Conservation (phyloP, 2,113 vertebrate species). For the Gnathonemus echidnorhynchus region DNA sequence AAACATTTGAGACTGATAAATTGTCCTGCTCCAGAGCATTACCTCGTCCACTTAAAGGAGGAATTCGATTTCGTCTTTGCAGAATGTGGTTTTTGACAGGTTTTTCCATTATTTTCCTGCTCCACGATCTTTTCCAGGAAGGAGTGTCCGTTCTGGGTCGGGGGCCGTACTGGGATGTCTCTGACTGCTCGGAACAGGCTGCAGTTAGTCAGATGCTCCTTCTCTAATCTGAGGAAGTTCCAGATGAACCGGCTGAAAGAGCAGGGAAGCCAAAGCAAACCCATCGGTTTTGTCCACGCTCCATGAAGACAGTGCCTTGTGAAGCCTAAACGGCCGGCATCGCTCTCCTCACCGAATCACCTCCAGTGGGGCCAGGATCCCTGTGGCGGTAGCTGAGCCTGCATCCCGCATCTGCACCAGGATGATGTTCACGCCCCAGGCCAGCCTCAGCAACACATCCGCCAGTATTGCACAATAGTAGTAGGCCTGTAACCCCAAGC, state of each 20-base stretch:
- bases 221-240: conserved; percentile 81
- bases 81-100: conserved; percentile 63
- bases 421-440: conserved; percentile 78
- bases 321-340: background rate
- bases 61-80: conserved; percentile 67
- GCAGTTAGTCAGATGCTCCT: conserved; percentile 80
- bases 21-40: conserved; percentile 59
- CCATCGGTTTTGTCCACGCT: background rate
- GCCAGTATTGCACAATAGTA: conserved; percentile 81
- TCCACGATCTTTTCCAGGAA: conserved; percentile 74
- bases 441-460: conserved; percentile 74
- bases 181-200: conserved; percentile 72
- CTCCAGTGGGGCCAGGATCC: conserved; percentile 73
- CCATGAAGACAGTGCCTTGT: background rate
- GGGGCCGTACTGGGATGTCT: conserved; percentile 70
- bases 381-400: conserved; percentile 58
- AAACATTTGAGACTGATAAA: conserved; percentile 1
- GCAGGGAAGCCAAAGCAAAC: background rate
- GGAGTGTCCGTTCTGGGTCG: conserved; percentile 70
- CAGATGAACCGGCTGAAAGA: conserved; percentile 72
- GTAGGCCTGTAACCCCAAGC: conserved; percentile 58
- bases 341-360: conserved; percentile 70
- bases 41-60: conserved; percentile 57
- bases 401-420: conserved; percentile 62
- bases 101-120: conserved; percentile 67